Evolutionary conservation across 1,140 invertebrate species (phyloP).

Genomic region (Euura lappo): DNA sequence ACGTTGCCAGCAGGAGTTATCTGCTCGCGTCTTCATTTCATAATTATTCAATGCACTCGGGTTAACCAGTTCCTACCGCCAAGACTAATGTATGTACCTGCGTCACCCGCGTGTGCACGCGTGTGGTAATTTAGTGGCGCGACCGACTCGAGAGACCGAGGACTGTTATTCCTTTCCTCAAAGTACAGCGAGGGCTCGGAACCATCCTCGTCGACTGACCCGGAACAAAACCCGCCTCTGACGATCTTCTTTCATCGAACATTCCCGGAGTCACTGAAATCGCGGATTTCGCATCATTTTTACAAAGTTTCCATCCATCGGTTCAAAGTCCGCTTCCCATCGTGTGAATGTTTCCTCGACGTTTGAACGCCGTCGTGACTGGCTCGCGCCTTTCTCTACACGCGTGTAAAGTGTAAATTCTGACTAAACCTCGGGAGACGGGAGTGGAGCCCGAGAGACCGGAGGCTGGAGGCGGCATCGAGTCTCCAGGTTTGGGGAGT

Average conservation of each 20-base stretch:
- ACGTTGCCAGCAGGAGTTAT: background rate
- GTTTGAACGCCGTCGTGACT: background rate
- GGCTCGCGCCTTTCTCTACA: constrained; percentile 2
- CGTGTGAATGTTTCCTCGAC: background rate
- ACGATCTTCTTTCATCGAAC: too few species aligned
- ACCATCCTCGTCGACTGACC: background rate
- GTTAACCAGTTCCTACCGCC: constrained; percentile 12
- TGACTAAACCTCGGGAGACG: constrained; percentile 10
- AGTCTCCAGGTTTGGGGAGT: constrained; percentile 1
- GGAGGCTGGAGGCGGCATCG: constrained; percentile 6
- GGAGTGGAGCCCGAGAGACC: background rate
- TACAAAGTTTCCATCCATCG: too few species aligned
- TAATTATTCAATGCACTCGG: constrained; percentile 12
- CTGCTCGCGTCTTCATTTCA: constrained; percentile 12
- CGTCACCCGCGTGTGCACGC: background rate
- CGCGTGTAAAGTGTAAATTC: background rate
- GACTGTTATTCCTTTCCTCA: constrained; percentile 8
- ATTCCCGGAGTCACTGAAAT: too few species aligned
- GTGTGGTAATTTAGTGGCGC: constrained; percentile 11
- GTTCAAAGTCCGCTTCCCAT: background rate
- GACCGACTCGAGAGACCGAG: constrained; percentile 1
- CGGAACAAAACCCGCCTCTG: background rate
- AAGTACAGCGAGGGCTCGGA: constrained; percentile 1
- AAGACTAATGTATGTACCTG: constrained; percentile 13
- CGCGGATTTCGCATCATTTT: too few species aligned